A percentile compares a stretch with the other conserved stretches of the same genome.
Conservation (phyloP, 23 tunicate genomes). For the Botrylloides violaceus region DNA sequence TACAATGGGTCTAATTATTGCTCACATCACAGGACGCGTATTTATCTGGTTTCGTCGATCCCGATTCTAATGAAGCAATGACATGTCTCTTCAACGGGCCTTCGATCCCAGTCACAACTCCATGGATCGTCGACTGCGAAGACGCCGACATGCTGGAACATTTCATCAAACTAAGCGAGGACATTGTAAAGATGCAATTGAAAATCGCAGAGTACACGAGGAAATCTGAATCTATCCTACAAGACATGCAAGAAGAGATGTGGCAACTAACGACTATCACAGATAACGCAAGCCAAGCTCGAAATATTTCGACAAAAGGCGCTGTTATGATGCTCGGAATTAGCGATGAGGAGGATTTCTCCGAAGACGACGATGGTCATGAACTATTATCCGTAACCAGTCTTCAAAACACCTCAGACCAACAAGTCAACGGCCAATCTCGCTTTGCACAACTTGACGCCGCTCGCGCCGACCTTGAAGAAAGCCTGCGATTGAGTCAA, state of each 20-base stretch:
- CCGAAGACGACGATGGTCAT: slow-evolving; percentile 53
- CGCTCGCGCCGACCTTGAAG: slow-evolving; percentile 51
- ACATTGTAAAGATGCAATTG: slow-evolving; percentile 61
- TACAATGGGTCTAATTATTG: background rate
- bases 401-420: background rate
- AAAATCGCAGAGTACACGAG: slow-evolving; percentile 75
- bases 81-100: slow-evolving; percentile 15
- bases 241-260: slow-evolving; percentile 70
- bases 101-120: slow-evolving; percentile 12
- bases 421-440: background rate
- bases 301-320: slow-evolving; percentile 6
- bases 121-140: slow-evolving; percentile 44
- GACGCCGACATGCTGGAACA: slow-evolving; percentile 30
- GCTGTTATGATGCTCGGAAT: slow-evolving; percentile 48
- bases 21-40: slow-evolving; percentile 38
- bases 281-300: background rate
- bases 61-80: slow-evolving; percentile 15
- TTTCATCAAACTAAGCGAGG: slow-evolving; percentile 44
- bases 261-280: slow-evolving; percentile 63
- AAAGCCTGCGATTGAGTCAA: slow-evolving; percentile 54
- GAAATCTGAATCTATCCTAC: slow-evolving; percentile 45
- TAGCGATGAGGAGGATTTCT: slow-evolving; percentile 31
- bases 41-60: slow-evolving; percentile 49
- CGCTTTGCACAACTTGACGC: slow-evolving; percentile 26
- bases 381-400: slow-evolving; percentile 33